These are phyloP conservation scores for Heliopora coerulea DNA, from an alignment of 92 coral and sea anemone species.

Conservation along the genomic window DNA sequence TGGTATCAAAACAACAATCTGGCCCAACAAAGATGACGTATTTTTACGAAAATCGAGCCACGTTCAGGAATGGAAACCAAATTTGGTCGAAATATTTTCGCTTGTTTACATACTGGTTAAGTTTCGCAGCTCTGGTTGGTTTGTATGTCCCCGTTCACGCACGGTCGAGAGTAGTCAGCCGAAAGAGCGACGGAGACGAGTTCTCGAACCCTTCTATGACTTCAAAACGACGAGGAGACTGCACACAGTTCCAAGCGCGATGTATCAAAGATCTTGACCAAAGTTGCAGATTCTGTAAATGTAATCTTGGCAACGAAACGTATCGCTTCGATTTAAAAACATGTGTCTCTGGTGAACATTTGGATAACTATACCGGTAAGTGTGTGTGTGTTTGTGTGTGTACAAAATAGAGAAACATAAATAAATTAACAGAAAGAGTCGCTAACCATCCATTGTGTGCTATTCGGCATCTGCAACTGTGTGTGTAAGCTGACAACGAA, in stretches of 20 bases:
- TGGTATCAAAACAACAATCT: not conserved
- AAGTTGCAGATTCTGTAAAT: slow-evolving; percentile 7
- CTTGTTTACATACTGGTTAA: slow-evolving; percentile 18
- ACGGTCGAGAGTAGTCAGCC: not conserved
- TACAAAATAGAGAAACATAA: not conserved
- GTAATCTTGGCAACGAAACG: slow-evolving; percentile 9
- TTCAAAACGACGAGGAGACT: not conserved
- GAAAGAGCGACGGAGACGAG: not conserved
- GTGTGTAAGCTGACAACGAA: no score
- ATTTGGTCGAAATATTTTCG: not conserved
- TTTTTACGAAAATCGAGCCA: not conserved
- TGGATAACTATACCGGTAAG: slow-evolving; percentile 19
- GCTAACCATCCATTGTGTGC: no score
- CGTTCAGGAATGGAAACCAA: no score
- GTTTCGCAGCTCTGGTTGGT: not conserved
- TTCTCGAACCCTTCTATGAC: slow-evolving; percentile 20
- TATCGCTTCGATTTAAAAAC: slow-evolving; percentile 17
- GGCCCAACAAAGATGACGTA: not conserved
- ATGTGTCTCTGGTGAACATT: slow-evolving; percentile 7
- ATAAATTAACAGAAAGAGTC: no score
- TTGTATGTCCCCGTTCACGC: not conserved
- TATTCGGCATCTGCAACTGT: no score
- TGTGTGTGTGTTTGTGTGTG: not conserved
- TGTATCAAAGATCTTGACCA: not conserved
- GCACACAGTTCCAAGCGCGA: not conserved